These are phyloP conservation scores for Microctonus hyperodae DNA, from an alignment of 2,888 invertebrate species.

Conservation along the genomic window DNA sequence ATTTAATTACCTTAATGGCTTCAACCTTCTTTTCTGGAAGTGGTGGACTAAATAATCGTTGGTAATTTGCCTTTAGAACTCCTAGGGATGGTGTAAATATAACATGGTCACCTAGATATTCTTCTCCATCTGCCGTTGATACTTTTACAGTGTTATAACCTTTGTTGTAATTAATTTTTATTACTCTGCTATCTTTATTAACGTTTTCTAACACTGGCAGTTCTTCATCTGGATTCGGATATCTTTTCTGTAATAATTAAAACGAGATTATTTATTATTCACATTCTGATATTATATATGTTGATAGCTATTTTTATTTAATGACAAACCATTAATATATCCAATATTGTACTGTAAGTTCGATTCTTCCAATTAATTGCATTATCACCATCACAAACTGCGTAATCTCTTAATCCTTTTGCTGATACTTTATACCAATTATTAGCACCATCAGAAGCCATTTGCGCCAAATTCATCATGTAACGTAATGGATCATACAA, in stretches of 20 bases:
- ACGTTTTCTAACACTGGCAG: constrained; percentile 52
- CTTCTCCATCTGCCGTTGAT: constrained; percentile 63
- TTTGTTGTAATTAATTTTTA: constrained; percentile 46
- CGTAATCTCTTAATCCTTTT: neutral
- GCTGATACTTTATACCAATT: constrained; percentile 41
- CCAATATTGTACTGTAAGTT: constrained; percentile 50
- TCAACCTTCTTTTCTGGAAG: constrained; percentile 67
- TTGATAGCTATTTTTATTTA: neutral
- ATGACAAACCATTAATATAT: constrained; percentile 51
- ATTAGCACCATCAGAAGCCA: constrained; percentile 34
- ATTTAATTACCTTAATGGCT: constrained; percentile 63
- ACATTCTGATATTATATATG: too few relatives aligned
- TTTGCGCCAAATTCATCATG: constrained; percentile 28
- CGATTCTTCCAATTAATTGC: constrained; percentile 51
- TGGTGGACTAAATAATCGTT: constrained; percentile 66
- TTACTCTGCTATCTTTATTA: constrained; percentile 47
- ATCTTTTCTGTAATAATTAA: constrained; percentile 47
- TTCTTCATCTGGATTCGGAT: constrained; percentile 50
- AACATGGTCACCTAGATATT: constrained; percentile 69
- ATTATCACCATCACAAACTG: constrained; percentile 38
- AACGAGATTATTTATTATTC: too few relatives aligned
- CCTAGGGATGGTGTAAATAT: constrained; percentile 76
- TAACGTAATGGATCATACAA: constrained; percentile 36
- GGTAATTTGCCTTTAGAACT: constrained; percentile 69
- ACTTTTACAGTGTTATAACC: constrained; percentile 38